Base-by-base conservation (phyloP, 2,797 vertebrate species). In the Cyprinella venusta region DNA sequence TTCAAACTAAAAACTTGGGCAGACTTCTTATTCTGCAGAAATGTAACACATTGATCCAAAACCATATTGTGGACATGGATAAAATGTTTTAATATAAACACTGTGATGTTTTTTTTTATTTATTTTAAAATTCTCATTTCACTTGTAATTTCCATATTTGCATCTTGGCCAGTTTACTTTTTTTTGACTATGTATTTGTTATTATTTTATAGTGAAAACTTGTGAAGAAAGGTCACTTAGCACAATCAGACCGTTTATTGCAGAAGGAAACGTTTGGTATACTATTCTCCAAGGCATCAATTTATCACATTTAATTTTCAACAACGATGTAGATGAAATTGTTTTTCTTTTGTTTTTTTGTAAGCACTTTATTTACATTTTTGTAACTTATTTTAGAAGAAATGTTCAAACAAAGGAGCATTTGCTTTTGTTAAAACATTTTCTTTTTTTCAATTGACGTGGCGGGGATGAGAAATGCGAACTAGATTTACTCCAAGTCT, bases 321-420 rank as follows among this genome's bases (percentile, higher is more conserved):
- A 36, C 24, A 71, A 30, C 16, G 26, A 68, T 88, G 50, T 68
- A 75, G 77, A 81, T 63, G 7, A 59, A 72, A 33, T 72, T 86
- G 82, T 68, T 45, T 84, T 68, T 77, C 30, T 33, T 33, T 33
- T 33, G 5, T 77, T 68, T 45, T 86, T 68, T 77, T 79, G 59
- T 61, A 86, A 88, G 90, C 90, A 91, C 89, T 90, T 90, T 90
- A 91, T 88, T 88, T 68, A 50, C 52, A 38, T 87, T 83, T 69
- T 86, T 77, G 52, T 87, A 81, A 88, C 19, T 85, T 88, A 81
- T 89, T 85, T 67, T 80, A 79, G 26, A 59, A 80, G 6, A 9
- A 84, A 68, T 84, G 80, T 84, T 69, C 56, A 64, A 52, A 83
- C 19, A 76, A 52, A 79, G 52, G 56, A 40, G 80, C 13, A 75